Base-by-base conservation (phyloP, 2,888 invertebrate species). In the Rambutsinella grinnellia region DNA sequence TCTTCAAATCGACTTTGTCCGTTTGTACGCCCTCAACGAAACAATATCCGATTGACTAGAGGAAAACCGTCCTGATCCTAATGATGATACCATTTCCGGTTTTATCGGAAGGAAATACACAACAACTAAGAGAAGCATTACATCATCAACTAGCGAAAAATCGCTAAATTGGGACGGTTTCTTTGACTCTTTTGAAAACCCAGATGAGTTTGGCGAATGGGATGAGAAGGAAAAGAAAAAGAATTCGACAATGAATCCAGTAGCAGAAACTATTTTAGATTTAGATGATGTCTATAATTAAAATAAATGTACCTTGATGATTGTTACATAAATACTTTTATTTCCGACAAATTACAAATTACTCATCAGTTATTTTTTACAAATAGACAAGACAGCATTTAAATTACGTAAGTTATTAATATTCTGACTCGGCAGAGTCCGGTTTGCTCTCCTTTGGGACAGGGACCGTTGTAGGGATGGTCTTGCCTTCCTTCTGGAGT, bases 1-100 rank as follows among this genome's bases (percentile, higher is more conserved):
- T 21, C 23, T 79, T 17, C 69, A 79, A 63, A 79, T 79, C 8
- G 79, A 79, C 36, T 79, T 65, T 23, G 67, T 79, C 23, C 72
- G 67, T 21, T 28, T 79, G 19, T 79, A 62, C 28, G n/a, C 70
- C 3, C 54, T 72, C 2, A 74, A 74, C 49, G 47, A 57, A 49
- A 74, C 74, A 1, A 8, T 60, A 36, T 61, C 77, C 2, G 70
- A 66, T 56, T 77, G 76, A 77, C 77, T 67, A 67, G 77, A 36
- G 65, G 77, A 21, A 61, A 60, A 61, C 71, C 71, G 71, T 61
- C 60, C 57, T 17, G 49, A 47, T 13, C 51, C 63, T 15, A 57
- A 53, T 26, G 69, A 69, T 17, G n/a, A 26, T 49, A 65, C n/a
- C 23, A 0, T 17, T 26, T 23, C 8, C 15, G 51, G 21, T 36